Conservation (phyloP, 2,113 vertebrate genomes). For the Engystomops pustulosus region DNA sequence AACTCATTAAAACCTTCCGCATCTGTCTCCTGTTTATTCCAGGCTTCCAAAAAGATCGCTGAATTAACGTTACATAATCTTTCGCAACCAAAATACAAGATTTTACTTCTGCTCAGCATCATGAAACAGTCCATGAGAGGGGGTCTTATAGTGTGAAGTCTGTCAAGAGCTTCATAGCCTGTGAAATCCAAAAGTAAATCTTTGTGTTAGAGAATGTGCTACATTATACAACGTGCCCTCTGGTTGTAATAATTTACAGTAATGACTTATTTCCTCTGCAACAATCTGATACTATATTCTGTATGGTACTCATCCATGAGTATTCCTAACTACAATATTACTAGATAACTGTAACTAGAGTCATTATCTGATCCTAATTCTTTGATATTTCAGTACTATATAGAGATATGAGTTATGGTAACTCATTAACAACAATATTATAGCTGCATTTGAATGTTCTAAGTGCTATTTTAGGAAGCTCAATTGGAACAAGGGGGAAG, state of each 20-base stretch:
- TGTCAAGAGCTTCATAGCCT: background rate
- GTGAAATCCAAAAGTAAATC: background rate
- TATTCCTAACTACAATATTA: too few species aligned
- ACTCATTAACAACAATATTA: too few species aligned
- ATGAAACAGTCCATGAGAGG: background rate
- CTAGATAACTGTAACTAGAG: too few species aligned
- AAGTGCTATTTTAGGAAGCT: too few species aligned
- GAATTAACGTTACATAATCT: background rate
- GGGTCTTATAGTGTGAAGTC: background rate
- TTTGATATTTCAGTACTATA: too few species aligned
- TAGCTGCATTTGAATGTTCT: too few species aligned
- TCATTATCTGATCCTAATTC: too few species aligned
- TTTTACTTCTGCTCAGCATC: background rate
- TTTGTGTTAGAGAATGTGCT: background rate
- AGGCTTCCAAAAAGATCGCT: background rate
- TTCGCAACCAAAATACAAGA: background rate
- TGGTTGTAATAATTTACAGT: background rate
- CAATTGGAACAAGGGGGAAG: too few species aligned
- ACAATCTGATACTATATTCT: background rate
- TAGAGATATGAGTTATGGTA: too few species aligned
- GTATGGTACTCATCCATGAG: background rate
- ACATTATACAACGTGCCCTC: background rate
- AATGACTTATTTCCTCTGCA: background rate
- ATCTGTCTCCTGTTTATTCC: constrained; percentile 14
- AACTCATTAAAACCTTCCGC: constrained; percentile 6